Base-by-base conservation (phyloP, 2,888 invertebrate species). In the Octonoba sinensis region DNA sequence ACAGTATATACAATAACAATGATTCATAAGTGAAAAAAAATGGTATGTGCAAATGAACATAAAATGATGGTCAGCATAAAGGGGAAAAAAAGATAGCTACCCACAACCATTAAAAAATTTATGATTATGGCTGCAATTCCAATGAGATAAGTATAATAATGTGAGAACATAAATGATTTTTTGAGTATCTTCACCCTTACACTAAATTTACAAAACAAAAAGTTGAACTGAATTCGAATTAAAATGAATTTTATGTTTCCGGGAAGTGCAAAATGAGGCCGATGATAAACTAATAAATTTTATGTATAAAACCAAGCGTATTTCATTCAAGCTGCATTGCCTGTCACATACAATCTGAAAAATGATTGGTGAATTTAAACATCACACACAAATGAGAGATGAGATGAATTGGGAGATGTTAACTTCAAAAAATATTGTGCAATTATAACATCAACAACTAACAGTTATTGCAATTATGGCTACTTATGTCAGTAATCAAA, bases 391-490 rank as follows among this genome's bases (percentile, higher is more conserved):
- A 36, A 73, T 79, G 79, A 73, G 67, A 79, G 79, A 79, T 79
- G 79, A 79, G 79, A 79, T 79, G 79, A 79, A 6, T 24, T 69
- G 79, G 79, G 79, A 79, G 79, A 79, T 79, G 79, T 79, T 79
- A 73, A 79, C 79, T 73, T 73, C 79, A 79, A 79, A 79, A 60
- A 79, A 79, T 79, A 79, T 79, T 79, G 79, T 79, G 79, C 73
- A 73, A 69, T 64, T 79, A 67, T 79, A 73, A 73, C 73, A 77
- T 70, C 60, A 73, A 73, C 69, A 79, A 79, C 69, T 60, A 62
- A 47, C 57, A 73, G 78, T 65, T 72, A 73, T 49, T 72, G 67
- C 46, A 73, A 36, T 36, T 11, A 36, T 36, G 3, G 51, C 78
- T 73, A 73, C 56, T 46, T 27, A 20, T 69, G 24, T 47, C 18